phyloP scores from a whole-genome alignment of 2,113 vertebrate genomes.

The Petrocephalus microphthalmus region DNA sequence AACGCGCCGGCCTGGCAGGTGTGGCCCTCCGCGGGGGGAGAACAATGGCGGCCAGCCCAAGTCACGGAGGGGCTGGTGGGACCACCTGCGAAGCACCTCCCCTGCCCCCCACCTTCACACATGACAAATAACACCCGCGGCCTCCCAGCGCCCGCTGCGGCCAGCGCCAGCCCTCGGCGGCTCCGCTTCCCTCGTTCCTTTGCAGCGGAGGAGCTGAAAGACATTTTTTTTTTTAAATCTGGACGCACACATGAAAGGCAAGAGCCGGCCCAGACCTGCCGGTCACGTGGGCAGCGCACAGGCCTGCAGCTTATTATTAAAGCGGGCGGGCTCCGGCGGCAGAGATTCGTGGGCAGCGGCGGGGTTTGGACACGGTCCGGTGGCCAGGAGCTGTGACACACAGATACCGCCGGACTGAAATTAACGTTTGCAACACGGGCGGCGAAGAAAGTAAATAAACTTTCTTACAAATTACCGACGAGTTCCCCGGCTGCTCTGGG shows the following conservation, averaged over 20 bases:
- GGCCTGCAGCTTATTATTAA: background rate
- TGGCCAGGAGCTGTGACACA: background rate
- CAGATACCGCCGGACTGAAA: background rate
- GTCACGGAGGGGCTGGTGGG: background rate
- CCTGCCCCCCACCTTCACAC: background rate
- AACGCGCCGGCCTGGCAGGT: background rate
- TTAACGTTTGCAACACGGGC: background rate
- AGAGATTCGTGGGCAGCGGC: background rate
- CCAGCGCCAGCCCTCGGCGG: background rate
- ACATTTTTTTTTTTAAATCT: background rate
- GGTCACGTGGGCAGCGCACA: background rate
- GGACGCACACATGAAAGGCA: background rate
- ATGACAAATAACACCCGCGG: background rate
- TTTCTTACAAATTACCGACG: background rate
- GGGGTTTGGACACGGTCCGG: background rate
- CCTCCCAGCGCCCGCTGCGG: background rate
- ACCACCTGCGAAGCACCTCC: background rate
- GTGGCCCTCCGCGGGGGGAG: background rate
- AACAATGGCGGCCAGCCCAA: background rate
- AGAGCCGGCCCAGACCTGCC: background rate
- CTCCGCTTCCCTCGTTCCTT: background rate
- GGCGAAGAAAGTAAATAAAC: background rate
- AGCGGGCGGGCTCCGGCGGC: background rate
- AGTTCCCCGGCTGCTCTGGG: background rate
- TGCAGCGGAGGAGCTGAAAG: background rate